Evolutionary conservation across 2,888 invertebrate species (phyloP), one percentile per base, ranked within the genome.

Genomic region (Papilio gigon): DNA sequence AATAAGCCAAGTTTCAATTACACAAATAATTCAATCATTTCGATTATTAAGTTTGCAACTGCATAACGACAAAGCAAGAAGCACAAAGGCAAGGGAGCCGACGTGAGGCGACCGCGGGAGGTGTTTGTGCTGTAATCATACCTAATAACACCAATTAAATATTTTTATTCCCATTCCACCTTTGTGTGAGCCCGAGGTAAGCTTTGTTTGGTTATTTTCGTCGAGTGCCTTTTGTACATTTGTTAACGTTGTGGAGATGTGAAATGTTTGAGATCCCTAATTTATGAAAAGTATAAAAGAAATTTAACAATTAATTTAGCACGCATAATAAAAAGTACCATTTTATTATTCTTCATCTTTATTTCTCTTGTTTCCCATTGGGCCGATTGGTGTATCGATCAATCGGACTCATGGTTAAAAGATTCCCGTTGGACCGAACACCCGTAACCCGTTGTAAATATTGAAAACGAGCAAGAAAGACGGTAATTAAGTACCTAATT

Each of bases 91-190:
- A 66, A 70, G 65, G 56, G 58, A 62, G 47, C 76, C 73, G 72
- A 71, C 71, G 74, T 71, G 75, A 72, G 71, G 20, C 67, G 72
- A 72, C 85, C 79, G 74, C 89, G 83, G 89, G 90, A 85, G 89
- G 88, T 88, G 88, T 89, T 88, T 89, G 87, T 87, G 77, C 78
- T 78, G 75, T 84, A 88, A 88, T 89, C 85, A 85, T 81, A 76
- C 76, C 79, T 88, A 89, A 90, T 89, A 85, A 89, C 85, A 83
- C 88, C 89, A 90, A 90, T 90, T 90, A 89, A 86, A 88, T 88
- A 86, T 89, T 89, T 89, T 89, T 85, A 84, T 89, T 88, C 85
- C 85, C 85, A 86, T 86, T 88, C 81, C 79, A 70, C 83, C 83
- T 85, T 89, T 90, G 83, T 86, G 30, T 81, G 79, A 75, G 70